These are phyloP conservation scores for Muscicapa comitata DNA, from an alignment of 2,797 vertebrate species.

Conservation along the genomic window DNA sequence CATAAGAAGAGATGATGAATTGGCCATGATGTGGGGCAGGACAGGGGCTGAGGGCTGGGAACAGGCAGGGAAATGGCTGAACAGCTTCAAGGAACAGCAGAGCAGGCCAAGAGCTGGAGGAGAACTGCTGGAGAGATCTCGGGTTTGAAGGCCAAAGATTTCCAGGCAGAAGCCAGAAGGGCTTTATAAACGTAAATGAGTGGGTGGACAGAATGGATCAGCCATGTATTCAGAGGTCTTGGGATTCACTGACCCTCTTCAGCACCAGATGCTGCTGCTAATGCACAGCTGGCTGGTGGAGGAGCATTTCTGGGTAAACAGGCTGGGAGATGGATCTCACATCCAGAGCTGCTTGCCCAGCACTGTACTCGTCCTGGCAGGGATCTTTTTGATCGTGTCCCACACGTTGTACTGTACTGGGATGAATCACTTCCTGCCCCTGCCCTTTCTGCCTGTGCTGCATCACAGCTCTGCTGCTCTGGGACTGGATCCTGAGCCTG, in stretches of 20 bases:
- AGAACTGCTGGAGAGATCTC: slow-evolving; percentile 32
- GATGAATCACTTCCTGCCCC: slow-evolving; percentile 72
- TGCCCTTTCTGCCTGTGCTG: slow-evolving; percentile 45
- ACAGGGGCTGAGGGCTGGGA: not conserved
- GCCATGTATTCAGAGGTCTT: slow-evolving; percentile 24
- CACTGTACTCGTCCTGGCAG: not conserved
- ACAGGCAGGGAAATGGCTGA: not conserved
- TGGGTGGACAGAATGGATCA: slow-evolving; percentile 44
- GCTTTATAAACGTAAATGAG: slow-evolving; percentile 35
- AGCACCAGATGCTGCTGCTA: slow-evolving; percentile 22
- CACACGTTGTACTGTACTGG: slow-evolving; percentile 11
- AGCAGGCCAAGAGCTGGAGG: slow-evolving; percentile 47
- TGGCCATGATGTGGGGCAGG: not conserved
- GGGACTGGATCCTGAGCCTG: not conserved
- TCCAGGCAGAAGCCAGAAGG: slow-evolving; percentile 66
- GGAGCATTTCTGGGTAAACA: slow-evolving; percentile 5
- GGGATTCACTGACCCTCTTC: slow-evolving; percentile 42
- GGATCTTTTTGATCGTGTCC: slow-evolving; percentile 17
- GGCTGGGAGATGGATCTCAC: not conserved
- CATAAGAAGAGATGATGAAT: not conserved
- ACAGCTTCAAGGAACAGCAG: not conserved
- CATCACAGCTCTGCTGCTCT: not conserved
- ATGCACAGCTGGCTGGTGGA: slow-evolving; percentile 43
- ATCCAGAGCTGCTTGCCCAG: not conserved
- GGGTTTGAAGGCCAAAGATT: slow-evolving; percentile 47